These are phyloP conservation scores for Cosmopolites sordidus DNA, from an alignment of 2,888 invertebrate species.

Conservation along the genomic window DNA sequence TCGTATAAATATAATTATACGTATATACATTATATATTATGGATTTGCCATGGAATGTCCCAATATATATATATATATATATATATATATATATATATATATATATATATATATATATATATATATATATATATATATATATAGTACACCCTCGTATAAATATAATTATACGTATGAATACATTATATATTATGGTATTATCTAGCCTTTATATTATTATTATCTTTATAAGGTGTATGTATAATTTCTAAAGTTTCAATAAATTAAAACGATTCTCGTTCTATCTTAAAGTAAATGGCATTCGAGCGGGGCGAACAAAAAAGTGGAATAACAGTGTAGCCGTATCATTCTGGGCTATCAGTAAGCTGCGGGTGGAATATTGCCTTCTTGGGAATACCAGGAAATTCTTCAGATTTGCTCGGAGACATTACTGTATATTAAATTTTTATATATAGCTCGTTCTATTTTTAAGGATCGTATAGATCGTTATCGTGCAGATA, in stretches of 20 bases:
- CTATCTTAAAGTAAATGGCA: slow-evolving; percentile 10
- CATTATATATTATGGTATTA: too few relatives aligned
- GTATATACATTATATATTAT: too few relatives aligned
- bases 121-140: too few relatives aligned
- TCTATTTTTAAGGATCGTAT: slow-evolving; percentile 3
- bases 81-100: too few relatives aligned
- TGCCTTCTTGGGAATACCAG: slow-evolving; percentile 12
- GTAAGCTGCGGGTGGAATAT: slow-evolving; percentile 16
- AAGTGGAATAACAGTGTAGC: slow-evolving; percentile 12
- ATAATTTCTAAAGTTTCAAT: slow-evolving; percentile 5
- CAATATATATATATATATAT: too few relatives aligned
- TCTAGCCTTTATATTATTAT: too few relatives aligned
- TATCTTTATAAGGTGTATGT: neutral
- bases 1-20: too few relatives aligned
- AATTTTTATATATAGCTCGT: slow-evolving; percentile 7
- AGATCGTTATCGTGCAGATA: slow-evolving; percentile 5
- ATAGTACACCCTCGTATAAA: too few relatives aligned
- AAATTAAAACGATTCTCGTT: slow-evolving; percentile 4
- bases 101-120: too few relatives aligned
- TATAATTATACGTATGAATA: too few relatives aligned
- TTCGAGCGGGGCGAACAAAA: neutral
- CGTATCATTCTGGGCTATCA: slow-evolving; percentile 15
- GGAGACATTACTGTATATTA: slow-evolving; percentile 11
- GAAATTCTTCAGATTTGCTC: slow-evolving; percentile 14
- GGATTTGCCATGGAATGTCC: too few relatives aligned